Conservation (phyloP, 2,888 invertebrate genomes). For the Gymnocheta viridis region DNA sequence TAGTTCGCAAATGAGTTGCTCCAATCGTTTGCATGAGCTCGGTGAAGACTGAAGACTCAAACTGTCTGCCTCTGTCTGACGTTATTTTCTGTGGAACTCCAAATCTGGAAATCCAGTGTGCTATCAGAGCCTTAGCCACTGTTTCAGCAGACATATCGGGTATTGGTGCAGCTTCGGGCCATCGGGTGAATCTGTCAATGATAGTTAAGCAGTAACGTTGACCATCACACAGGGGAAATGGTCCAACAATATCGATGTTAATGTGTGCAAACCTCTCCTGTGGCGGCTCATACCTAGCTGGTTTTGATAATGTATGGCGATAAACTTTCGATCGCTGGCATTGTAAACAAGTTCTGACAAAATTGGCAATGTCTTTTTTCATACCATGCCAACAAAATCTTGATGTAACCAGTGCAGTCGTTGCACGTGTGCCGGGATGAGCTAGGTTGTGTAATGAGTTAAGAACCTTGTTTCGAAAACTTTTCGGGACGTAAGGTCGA, state of each 20-base stretch:
- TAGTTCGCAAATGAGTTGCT: conserved; percentile 38
- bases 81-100: conserved; percentile 26
- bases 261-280: neutral
- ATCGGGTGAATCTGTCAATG: conserved; percentile 7
- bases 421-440: neutral
- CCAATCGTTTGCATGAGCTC: conserved; percentile 43
- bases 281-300: neutral
- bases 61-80: conserved; percentile 38
- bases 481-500: neutral
- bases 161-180: conserved; percentile 52
- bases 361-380: conserved; percentile 21
- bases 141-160: conserved; percentile 55
- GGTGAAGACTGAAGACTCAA: conserved; percentile 29
- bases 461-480: neutral
- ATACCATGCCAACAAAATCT: conserved; percentile 35
- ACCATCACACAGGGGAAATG: neutral
- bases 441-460: neutral
- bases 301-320: neutral
- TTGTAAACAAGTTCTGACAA: conserved; percentile 11
- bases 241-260: neutral
- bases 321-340: conserved; percentile 15
- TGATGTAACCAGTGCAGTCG: conserved; percentile 1
- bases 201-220: too few relatives aligned
- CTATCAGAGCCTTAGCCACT: conserved; percentile 8
- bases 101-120: conserved; percentile 51